Conservation (phyloP, 1,140 invertebrate species). For the Pemphigus obesinymphae region DNA sequence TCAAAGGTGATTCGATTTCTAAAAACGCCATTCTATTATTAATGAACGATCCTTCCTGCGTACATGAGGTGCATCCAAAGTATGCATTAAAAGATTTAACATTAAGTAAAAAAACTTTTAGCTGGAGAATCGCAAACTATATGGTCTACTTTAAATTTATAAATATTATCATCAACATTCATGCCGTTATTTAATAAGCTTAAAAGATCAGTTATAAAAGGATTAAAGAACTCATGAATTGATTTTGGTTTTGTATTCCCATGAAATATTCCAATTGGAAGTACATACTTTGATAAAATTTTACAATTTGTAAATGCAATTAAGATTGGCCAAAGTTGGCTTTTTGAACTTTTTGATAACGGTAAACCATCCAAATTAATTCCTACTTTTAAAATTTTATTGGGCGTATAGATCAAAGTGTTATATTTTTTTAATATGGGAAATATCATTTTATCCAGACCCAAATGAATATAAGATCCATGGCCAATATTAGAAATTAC, state of each 20-base stretch:
- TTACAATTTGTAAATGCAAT: neutral
- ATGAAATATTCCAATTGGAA: neutral
- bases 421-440: neutral
- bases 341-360: neutral
- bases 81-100: too few species aligned
- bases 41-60: too few species aligned
- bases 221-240: neutral
- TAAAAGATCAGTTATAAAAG: neutral
- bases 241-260: neutral
- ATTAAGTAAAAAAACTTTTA: too few species aligned
- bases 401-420: too few species aligned
- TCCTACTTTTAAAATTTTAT: neutral
- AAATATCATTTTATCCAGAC: neutral
- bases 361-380: neutral
- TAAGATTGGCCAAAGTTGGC: neutral
- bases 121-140: too few species aligned
- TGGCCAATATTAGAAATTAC: conserved; percentile 56
- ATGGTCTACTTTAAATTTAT: too few species aligned
- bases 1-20: too few species aligned
- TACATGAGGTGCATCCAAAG: too few species aligned
- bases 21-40: too few species aligned
- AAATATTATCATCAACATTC: too few species aligned
- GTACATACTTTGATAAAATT: neutral
- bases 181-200: neutral
- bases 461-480: neutral